Evolutionary conservation across 2,888 invertebrate species (phyloP).

Genomic region (Lymantria monacha): DNA sequence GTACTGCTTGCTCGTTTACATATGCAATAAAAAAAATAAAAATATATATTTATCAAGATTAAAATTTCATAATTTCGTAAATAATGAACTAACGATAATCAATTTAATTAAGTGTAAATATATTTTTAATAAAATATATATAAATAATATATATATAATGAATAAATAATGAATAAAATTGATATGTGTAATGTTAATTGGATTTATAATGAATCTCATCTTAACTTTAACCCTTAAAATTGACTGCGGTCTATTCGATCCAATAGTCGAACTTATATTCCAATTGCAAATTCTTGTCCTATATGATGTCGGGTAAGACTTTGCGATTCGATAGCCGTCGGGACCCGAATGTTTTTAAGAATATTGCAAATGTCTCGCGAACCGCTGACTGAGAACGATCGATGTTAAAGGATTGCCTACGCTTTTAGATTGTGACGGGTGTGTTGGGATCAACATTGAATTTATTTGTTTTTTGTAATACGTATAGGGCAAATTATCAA

Average conservation of each 20-base stretch:
- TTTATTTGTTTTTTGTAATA: conserved; percentile 39
- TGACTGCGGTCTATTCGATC: conserved; percentile 12
- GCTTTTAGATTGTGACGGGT: conserved; percentile 47
- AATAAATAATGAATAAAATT: no score
- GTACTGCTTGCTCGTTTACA: no score
- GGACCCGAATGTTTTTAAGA: conserved; percentile 64
- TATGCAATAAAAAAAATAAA: no score
- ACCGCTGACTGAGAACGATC: conserved; percentile 57
- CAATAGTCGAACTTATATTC: conserved; percentile 48
- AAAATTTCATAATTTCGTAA: no score
- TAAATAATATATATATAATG: no score
- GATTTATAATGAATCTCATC: background rate
- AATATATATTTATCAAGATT: no score
- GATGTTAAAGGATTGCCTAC: conserved; percentile 64
- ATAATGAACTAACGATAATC: no score
- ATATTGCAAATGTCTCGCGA: conserved; percentile 67
- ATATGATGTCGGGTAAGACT: conserved; percentile 46
- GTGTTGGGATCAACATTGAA: conserved; percentile 42
- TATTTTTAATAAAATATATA: no score
- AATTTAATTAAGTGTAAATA: no score
- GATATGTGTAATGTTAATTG: no score
- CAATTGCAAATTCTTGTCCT: conserved; percentile 54
- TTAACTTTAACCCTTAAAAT: conserved; percentile 17
- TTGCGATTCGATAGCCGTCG: conserved; percentile 45
- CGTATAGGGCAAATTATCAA: conserved; percentile 22